A percentile compares a stretch with the other conserved stretches of the same genome.
These are phyloP conservation scores for Prosapia bicincta DNA, from an alignment of 2,888 invertebrate genomes.

Conservation along the genomic window DNA sequence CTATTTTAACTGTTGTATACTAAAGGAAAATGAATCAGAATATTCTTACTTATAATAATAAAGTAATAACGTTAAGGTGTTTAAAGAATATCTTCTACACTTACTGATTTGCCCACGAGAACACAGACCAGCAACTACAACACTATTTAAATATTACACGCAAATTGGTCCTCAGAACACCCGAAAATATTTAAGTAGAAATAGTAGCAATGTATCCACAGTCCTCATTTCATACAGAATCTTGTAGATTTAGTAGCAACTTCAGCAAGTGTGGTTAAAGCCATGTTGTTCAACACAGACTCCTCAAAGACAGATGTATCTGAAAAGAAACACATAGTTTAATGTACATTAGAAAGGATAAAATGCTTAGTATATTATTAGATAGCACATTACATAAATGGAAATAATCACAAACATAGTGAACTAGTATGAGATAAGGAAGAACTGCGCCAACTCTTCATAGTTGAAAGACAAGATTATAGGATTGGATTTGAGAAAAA, in stretches of 20 bases:
- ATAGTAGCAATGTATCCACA: not conserved
- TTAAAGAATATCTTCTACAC: not conserved
- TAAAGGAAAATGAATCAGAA: too few relatives aligned
- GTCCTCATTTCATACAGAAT: not conserved
- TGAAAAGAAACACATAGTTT: slow-evolving; percentile 24
- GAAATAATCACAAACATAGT: too few relatives aligned
- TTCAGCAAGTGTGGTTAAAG: slow-evolving; percentile 62
- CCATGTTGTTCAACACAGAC: slow-evolving; percentile 51
- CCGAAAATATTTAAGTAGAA: not conserved
- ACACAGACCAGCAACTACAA: not conserved
- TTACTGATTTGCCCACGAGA: not conserved
- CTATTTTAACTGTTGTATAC: too few relatives aligned
- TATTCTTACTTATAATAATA: too few relatives aligned
- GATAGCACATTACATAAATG: too few relatives aligned
- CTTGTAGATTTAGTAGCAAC: slow-evolving; percentile 47
- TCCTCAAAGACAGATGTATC: slow-evolving; percentile 41
- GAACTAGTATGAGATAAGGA: too few relatives aligned
- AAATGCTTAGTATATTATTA: too few relatives aligned
- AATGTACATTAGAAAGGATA: too few relatives aligned
- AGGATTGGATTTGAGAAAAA: too few relatives aligned
- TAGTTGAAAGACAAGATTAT: too few relatives aligned
- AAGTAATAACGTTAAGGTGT: not conserved
- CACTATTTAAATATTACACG: too few relatives aligned
- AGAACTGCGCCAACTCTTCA: too few relatives aligned
- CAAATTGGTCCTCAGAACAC: not conserved